Conservation (phyloP, 2,888 invertebrate species). For the Lasiommata megera region DNA sequence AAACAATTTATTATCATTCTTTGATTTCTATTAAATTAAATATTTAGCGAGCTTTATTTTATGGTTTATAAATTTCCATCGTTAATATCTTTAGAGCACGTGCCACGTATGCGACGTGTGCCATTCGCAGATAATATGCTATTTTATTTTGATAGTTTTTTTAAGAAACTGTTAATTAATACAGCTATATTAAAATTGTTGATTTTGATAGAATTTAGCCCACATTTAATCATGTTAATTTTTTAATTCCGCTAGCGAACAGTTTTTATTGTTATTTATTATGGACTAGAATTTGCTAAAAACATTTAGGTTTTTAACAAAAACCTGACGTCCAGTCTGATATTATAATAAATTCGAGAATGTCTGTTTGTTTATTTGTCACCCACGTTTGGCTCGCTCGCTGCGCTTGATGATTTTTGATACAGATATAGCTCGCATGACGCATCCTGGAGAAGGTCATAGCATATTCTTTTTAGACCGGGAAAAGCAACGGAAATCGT, state of each 20-base stretch:
- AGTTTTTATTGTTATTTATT: too few relatives aligned
- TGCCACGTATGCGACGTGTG: background rate
- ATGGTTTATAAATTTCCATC: background rate
- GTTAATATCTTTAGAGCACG: background rate
- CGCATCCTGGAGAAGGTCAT: too few relatives aligned
- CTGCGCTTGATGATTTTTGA: too few relatives aligned
- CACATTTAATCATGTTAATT: background rate
- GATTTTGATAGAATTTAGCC: background rate
- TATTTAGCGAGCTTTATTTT: background rate
- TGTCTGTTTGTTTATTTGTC: too few relatives aligned
- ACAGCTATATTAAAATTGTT: background rate
- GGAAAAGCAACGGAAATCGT: too few relatives aligned
- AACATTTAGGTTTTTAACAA: too few relatives aligned
- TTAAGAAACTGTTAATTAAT: background rate
- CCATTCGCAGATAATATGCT: background rate
- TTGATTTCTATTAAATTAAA: constrained; percentile 4
- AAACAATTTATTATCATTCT: background rate
- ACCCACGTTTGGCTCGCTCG: too few relatives aligned
- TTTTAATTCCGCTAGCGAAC: background rate
- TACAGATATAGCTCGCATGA: too few relatives aligned
- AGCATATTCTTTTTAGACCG: too few relatives aligned
- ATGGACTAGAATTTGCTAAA: too few relatives aligned
- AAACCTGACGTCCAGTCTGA: too few relatives aligned
- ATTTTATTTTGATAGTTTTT: background rate
- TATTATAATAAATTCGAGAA: too few relatives aligned